phyloP scores from a whole-genome alignment of 2,797 vertebrate species.

The Sebastes minor region DNA sequence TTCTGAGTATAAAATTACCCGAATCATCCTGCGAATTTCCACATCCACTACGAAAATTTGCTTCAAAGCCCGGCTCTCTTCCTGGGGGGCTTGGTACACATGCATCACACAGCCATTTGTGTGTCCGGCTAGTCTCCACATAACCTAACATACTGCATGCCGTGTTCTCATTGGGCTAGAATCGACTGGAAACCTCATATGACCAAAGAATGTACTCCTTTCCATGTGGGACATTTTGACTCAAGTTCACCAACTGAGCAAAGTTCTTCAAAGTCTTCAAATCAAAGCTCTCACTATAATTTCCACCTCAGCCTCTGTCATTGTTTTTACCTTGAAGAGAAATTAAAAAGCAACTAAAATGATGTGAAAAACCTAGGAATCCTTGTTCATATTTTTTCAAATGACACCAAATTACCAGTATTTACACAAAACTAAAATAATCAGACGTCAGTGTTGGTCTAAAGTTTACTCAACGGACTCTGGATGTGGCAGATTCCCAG shows the following conservation, averaged over 20 bases:
- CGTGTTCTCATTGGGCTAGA: neutral
- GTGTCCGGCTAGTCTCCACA: neutral
- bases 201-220: neutral
- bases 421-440: too few species aligned
- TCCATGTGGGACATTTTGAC: neutral
- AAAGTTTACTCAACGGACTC: too few species aligned
- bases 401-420: neutral
- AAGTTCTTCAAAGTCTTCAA: neutral
- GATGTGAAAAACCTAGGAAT: neutral
- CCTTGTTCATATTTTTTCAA: accelerated
- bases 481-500: neutral
- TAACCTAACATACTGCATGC: too few species aligned
- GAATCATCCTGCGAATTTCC: too few species aligned
- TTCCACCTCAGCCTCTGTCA: neutral
- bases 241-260: neutral
- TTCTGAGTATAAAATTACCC: too few species aligned
- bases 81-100: too few species aligned
- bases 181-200: neutral
- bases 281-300: neutral
- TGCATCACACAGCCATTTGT: neutral
- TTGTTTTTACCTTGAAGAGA: neutral
- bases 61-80: too few species aligned
- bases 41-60: accelerated
- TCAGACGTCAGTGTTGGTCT: neutral
- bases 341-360: neutral